These are phyloP conservation scores for Dolichallabes microphthalmus DNA, from an alignment of 2,113 vertebrate genomes.

Conservation along the genomic window DNA sequence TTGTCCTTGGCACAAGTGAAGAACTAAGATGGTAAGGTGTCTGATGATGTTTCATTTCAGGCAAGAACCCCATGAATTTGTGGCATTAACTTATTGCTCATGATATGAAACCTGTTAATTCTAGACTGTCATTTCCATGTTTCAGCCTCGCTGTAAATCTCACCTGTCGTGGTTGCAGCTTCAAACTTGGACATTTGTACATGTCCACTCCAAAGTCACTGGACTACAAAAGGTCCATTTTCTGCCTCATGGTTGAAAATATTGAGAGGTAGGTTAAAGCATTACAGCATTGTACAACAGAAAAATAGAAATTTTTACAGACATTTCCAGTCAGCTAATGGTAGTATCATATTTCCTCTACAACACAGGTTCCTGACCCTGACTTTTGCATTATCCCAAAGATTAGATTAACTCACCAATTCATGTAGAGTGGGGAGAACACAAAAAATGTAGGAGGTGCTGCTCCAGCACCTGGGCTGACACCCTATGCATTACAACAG, in stretches of 20 bases:
- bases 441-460: background rate
- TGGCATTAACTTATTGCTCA: background rate
- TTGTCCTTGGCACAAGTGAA: conserved; percentile 59
- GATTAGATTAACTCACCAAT: too few species aligned
- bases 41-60: background rate
- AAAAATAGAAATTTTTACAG: background rate
- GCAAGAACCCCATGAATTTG: background rate
- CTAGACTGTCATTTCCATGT: background rate
- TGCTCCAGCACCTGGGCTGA: background rate
- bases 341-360: background rate
- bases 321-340: background rate
- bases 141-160: conserved; percentile 66
- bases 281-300: background rate
- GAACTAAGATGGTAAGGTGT: conserved; percentile 63
- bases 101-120: background rate
- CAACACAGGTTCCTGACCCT: background rate
- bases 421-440: background rate
- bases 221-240: conserved; percentile 71
- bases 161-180: conserved; percentile 63
- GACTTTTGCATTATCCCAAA: background rate
- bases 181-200: conserved; percentile 68
- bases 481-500: background rate
- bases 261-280: conserved; percentile 67
- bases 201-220: conserved; percentile 68
- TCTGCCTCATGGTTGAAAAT: conserved; percentile 65